Base-by-base conservation (phyloP, 2,113 vertebrate species). In the Motacilla tschutschensis region DNA sequence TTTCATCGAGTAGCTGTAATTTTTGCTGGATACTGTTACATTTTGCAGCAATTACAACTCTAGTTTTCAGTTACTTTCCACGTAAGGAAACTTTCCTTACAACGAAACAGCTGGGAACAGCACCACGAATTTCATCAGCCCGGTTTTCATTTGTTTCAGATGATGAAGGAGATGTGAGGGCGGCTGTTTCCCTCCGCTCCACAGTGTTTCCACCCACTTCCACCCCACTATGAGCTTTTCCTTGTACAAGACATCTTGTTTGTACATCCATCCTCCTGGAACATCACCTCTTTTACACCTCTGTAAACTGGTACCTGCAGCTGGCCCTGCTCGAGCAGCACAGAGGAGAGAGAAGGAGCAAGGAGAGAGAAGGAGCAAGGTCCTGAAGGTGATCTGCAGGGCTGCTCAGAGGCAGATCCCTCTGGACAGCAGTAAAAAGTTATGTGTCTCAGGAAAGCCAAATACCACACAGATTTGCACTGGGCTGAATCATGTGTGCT, bases 1-100 rank as follows among this genome's bases (percentile, higher is more conserved):
- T 96, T 96, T 96, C 94, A 95, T 97, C 74, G 94, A 94, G 94
- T 95, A 94, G 91, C 94, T 96, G 83, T 92, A 96, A 96, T 94
- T 96, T 93, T 92, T 66, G 86, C 92, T 93, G 91, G 95, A 92
- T 92, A 93, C 87, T 94, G 89, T 94, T 96, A 94, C 76, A 33
- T 95, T 96, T 94, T 90, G 81, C 83, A 95, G 91, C 91, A 96
- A 97, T 96, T 95, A 95, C 92, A 91, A 95, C 93, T 79, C 85
- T 77, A 87, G 82, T 95, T 96, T 95, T 96, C 86, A 63, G 94
- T 96, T 93, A 77, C 85, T 96, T 94, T 95, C 88, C 95, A 95
- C 93, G 40, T 94, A 95, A 95, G 90, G 95, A 95, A 96, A 97
- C 92, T 87, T 95, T 96, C 92, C 94, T 96, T 96, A 95, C 92